Base-by-base conservation (phyloP, 2,888 invertebrate genomes). In the Ochropleura plecta region DNA sequence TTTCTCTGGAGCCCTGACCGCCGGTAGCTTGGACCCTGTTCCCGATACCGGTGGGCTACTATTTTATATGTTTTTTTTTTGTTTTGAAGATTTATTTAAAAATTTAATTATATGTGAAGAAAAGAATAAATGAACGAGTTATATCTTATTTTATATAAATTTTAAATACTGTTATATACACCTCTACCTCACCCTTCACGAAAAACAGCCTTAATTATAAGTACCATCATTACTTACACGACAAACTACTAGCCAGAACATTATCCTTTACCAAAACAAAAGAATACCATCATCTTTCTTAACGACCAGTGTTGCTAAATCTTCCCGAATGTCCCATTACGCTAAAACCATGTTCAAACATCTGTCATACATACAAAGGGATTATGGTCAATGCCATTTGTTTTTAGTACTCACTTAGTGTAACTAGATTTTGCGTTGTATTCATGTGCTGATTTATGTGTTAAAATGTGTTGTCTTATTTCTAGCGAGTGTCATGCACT, bases 281-380 rank as follows among this genome's bases (percentile, higher is more conserved):
- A 78, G 65, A 80, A 57, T 40, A 48, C 18, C 40, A 42, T 48
- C 51, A 49, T 82, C 30, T 66, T 18, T 10, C 42, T 42, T 82
- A 72, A 82, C 62, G 71, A 72, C 30, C 68, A 62, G 65, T 76
- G 40, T 72, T 48, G 78, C 42, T 65, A 66, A 81, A 70, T 79
- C 76, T 69, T 48, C 16, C 40, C 55, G 1, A 46, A 57, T 66
- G 76, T 63, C 8, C 51, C 66, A 78, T 81, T 69, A 51, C 57
- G 42, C 65, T 66, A 51, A 77, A 71, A 81, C 60, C 46, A 62
- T 60, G 44, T 57, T 62, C 59, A 53, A 40, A 57, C 72, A 82
- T 78, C 60, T 69, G 82, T 82, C 82, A 69, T 49, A 72, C 42
- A 53, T 44, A 64, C 60, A 76, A 60, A 46, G 51, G 42, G 70